A percentile compares a stretch with the other conserved stretches of the same genome.
Evolutionary conservation across 1,140 invertebrate genomes (phyloP).

Genomic region (Trichoplusia ni): DNA sequence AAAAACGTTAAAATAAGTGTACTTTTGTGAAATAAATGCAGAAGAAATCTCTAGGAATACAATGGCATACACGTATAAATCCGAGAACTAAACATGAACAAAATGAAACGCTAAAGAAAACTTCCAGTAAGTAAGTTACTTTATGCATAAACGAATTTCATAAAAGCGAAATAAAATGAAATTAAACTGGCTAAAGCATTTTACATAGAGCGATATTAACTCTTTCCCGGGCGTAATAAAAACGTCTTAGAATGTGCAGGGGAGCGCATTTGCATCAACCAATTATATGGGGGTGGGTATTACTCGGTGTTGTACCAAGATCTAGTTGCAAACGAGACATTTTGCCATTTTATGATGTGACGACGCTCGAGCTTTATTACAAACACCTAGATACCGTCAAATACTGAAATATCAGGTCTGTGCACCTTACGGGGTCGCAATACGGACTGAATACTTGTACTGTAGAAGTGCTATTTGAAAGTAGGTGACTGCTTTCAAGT

Average conservation of each 20-base stretch:
- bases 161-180: slow-evolving; percentile 41
- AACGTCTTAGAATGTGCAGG: slow-evolving; percentile 48
- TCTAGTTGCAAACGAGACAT: slow-evolving; percentile 35
- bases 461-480: slow-evolving; percentile 6
- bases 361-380: slow-evolving; percentile 39
- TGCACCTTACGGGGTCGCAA: slow-evolving; percentile 16
- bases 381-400: slow-evolving; percentile 24
- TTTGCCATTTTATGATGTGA: slow-evolving; percentile 44
- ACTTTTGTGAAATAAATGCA: no score
- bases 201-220: slow-evolving; percentile 64
- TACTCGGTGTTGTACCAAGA: slow-evolving; percentile 13
- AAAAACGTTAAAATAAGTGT: no score
- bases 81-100: not conserved
- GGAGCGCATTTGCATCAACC: slow-evolving; percentile 56
- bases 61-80: no score
- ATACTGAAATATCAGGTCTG: slow-evolving; percentile 6
- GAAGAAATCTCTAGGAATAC: no score
- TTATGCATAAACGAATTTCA: slow-evolving; percentile 21
- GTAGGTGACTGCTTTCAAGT: not conserved
- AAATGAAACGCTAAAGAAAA: slow-evolving; percentile 17
- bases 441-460: not conserved
- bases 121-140: slow-evolving; percentile 6
- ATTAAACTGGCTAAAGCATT: slow-evolving; percentile 47
- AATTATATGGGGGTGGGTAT: slow-evolving; percentile 48
- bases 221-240: slow-evolving; percentile 58